These are phyloP conservation scores for Atethmia centrago DNA, from an alignment of 2,888 invertebrate species.

Conservation along the genomic window DNA sequence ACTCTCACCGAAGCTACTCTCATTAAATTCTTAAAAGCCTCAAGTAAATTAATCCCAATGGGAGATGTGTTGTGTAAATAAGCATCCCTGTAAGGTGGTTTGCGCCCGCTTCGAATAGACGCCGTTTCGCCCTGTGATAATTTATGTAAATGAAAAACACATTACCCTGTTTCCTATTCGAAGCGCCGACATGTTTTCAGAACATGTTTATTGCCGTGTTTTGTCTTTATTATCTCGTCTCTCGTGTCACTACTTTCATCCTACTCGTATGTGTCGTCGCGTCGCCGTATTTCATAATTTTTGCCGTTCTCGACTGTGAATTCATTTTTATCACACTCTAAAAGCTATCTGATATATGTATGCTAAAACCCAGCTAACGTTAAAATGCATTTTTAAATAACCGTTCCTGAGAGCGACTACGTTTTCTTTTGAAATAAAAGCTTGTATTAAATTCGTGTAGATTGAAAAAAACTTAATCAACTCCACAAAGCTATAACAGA, in stretches of 20 bases:
- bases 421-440: slow-evolving; percentile 60
- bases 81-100: slow-evolving; percentile 74
- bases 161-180: slow-evolving; percentile 85
- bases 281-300: slow-evolving; percentile 78
- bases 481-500: slow-evolving; percentile 72
- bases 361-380: slow-evolving; percentile 66
- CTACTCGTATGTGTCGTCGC: slow-evolving; percentile 66
- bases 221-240: slow-evolving; percentile 85
- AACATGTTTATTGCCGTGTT: slow-evolving; percentile 85
- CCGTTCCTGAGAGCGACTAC: slow-evolving; percentile 32
- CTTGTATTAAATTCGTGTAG: slow-evolving; percentile 66
- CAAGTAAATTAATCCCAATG: slow-evolving; percentile 82
- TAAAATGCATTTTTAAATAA: slow-evolving; percentile 67
- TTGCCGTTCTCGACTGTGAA: slow-evolving; percentile 70
- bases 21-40: slow-evolving; percentile 75
- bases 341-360: slow-evolving; percentile 76
- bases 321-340: slow-evolving; percentile 76
- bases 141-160: slow-evolving; percentile 89
- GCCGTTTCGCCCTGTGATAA: slow-evolving; percentile 82
- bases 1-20: slow-evolving; percentile 52
- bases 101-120: slow-evolving; percentile 75
- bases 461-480: slow-evolving; percentile 80
- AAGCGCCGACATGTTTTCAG: slow-evolving; percentile 82
- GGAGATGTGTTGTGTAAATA: slow-evolving; percentile 83
- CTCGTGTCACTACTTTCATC: slow-evolving; percentile 78